phyloP scores from a whole-genome alignment of 2,113 vertebrate genomes.

The Gadus macrocephalus region DNA sequence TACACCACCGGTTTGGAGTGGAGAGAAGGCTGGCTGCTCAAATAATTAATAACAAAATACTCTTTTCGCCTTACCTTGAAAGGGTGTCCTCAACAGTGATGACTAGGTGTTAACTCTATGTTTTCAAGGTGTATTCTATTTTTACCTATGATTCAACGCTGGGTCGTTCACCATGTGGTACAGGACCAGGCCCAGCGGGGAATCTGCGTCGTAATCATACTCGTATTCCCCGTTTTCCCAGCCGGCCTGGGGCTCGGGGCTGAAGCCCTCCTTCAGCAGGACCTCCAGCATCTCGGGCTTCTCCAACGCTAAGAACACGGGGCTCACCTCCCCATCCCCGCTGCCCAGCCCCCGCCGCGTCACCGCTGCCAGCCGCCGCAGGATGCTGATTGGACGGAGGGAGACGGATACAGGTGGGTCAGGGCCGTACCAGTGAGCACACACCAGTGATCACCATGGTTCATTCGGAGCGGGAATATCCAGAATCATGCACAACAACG shows the following conservation, averaged over 20 bases:
- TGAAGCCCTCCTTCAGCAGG: slow-evolving; percentile 1
- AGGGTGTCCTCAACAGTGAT: too few relatives aligned
- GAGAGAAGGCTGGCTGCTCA: too few relatives aligned
- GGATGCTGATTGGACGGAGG: not conserved
- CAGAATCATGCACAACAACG: too few relatives aligned
- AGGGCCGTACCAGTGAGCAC: too few relatives aligned
- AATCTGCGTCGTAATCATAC: not conserved
- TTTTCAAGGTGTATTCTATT: too few relatives aligned
- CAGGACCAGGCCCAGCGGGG: slow-evolving; percentile 1
- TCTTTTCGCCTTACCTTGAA: too few relatives aligned
- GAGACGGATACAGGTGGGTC: not conserved
- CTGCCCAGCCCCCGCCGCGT: not conserved
- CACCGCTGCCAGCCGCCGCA: not conserved
- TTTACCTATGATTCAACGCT: too few relatives aligned
- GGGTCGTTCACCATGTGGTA: not conserved
- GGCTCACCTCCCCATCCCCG: not conserved
- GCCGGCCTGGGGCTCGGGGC: not conserved
- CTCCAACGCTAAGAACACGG: not conserved
- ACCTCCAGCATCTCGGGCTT: not conserved
- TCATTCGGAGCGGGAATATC: too few relatives aligned
- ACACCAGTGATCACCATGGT: too few relatives aligned
- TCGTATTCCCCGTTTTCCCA: not conserved
- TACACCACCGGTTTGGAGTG: too few relatives aligned
- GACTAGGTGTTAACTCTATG: too few relatives aligned
- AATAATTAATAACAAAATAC: too few relatives aligned